These are phyloP conservation scores for Eumeta japonica DNA, from an alignment of 1,140 invertebrate species.

Conservation along the genomic window DNA sequence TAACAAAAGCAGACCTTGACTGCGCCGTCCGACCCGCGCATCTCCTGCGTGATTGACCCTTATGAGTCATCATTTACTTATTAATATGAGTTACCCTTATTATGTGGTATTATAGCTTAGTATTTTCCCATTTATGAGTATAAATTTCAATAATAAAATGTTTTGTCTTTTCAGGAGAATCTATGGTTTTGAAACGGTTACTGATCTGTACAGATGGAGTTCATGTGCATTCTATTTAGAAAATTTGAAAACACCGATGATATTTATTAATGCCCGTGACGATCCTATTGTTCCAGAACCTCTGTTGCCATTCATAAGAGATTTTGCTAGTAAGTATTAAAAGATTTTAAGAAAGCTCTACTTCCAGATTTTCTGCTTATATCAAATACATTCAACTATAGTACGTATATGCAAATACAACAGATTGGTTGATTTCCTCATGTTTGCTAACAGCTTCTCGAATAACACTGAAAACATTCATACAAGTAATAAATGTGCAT, in stretches of 20 bases:
- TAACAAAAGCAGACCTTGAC: too few relatives aligned
- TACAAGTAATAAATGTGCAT: too few relatives aligned
- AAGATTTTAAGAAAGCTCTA: background rate
- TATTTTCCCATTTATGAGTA: too few relatives aligned
- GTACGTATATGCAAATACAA: background rate
- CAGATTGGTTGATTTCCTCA: constrained; percentile 3
- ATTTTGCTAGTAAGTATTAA: constrained; percentile 70
- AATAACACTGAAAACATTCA: too few relatives aligned
- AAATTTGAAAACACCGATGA: constrained; percentile 78
- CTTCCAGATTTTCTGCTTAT: background rate
- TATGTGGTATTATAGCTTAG: too few relatives aligned
- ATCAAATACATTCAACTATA: background rate
- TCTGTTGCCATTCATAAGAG: constrained; percentile 69
- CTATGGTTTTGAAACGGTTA: constrained; percentile 74
- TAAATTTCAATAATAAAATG: too few relatives aligned
- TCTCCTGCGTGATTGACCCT: too few relatives aligned
- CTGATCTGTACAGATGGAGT: constrained; percentile 80
- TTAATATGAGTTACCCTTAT: too few relatives aligned
- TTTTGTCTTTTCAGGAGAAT: constrained; percentile 67
- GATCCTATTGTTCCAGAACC: constrained; percentile 83
- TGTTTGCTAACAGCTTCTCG: too few relatives aligned
- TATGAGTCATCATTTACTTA: too few relatives aligned
- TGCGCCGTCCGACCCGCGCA: too few relatives aligned
- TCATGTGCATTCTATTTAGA: constrained; percentile 76
- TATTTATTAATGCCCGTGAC: constrained; percentile 85